A percentile compares a stretch with the other conserved stretches of the same genome.
These are phyloP conservation scores for Lepus townsendii DNA, from an alignment of 2,797 vertebrate species.

Conservation along the genomic window DNA sequence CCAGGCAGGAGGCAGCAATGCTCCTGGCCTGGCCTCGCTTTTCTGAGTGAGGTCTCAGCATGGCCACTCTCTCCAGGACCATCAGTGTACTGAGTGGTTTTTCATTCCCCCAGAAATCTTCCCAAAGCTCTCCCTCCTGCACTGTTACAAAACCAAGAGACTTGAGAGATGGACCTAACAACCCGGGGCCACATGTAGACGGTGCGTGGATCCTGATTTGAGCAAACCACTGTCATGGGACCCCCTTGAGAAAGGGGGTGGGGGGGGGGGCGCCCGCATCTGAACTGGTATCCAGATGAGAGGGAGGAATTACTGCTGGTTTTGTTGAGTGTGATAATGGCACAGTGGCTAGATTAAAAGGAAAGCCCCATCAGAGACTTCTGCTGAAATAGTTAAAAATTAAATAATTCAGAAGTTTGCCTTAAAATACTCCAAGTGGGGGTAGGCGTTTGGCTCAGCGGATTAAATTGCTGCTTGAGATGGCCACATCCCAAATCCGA, in stretches of 20 bases:
- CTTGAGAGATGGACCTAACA: background rate
- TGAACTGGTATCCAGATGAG: background rate
- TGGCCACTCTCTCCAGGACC: background rate
- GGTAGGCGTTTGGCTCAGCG: too few relatives aligned
- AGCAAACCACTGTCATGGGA: background rate
- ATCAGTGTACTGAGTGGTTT: slow-evolving; percentile 41
- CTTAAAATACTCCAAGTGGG: background rate
- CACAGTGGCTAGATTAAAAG: background rate
- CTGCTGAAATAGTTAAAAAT: background rate
- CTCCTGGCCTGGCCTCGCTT: background rate
- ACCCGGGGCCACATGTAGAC: background rate
- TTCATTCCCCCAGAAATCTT: background rate
- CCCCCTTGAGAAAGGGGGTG: background rate
- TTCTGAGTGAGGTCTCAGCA: background rate
- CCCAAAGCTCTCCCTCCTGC: background rate
- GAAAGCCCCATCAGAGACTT: slow-evolving; percentile 4
- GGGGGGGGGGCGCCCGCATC: background rate
- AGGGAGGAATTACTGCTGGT: background rate
- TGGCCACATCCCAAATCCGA: too few relatives aligned
- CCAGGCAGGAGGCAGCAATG: accelerated
- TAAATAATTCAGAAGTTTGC: background rate
- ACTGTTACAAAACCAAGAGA: background rate
- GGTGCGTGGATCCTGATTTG: background rate
- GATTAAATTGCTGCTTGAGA: too few relatives aligned
- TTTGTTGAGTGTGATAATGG: background rate